phyloP scores from a whole-genome alignment of 2,797 vertebrate species.

The Taeniopygia guttata region DNA sequence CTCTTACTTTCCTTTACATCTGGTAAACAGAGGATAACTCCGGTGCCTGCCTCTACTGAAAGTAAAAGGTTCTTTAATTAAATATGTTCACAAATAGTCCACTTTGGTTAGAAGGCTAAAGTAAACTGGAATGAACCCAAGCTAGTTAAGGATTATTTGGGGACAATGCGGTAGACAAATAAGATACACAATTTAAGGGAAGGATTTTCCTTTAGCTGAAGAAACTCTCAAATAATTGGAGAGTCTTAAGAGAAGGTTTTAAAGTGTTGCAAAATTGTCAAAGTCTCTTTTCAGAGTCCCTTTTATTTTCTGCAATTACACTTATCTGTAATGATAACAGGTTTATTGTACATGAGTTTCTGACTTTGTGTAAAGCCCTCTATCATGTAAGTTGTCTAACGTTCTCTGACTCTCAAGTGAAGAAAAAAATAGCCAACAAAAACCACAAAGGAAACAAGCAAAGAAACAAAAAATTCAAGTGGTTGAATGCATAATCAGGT shows the following conservation, averaged over 20 bases:
- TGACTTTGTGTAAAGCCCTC: neutral
- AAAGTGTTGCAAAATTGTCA: neutral
- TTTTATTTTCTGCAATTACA: neutral
- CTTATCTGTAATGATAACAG: neutral
- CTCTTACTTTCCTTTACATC: neutral
- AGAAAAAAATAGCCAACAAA: neutral
- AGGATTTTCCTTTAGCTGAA: neutral
- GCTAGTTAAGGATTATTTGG: neutral
- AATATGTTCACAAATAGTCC: neutral
- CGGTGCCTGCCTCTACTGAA: neutral
- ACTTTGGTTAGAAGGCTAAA: neutral
- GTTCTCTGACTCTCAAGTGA: neutral
- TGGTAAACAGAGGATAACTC: neutral
- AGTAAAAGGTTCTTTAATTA: neutral
- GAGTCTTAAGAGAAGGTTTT: neutral
- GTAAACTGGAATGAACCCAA: neutral
- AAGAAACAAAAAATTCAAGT: neutral
- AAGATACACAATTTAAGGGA: neutral
- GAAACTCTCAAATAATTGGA: neutral
- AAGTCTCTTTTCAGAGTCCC: neutral
- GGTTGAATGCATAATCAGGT: neutral
- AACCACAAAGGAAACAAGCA: neutral
- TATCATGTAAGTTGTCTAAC: neutral
- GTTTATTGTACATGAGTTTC: neutral
- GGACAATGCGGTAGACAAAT: neutral